A percentile compares a stretch with the other conserved stretches of the same genome.
These are phyloP conservation scores for Cyclophora punctaria DNA, from an alignment of 2,888 invertebrate species.

Conservation along the genomic window DNA sequence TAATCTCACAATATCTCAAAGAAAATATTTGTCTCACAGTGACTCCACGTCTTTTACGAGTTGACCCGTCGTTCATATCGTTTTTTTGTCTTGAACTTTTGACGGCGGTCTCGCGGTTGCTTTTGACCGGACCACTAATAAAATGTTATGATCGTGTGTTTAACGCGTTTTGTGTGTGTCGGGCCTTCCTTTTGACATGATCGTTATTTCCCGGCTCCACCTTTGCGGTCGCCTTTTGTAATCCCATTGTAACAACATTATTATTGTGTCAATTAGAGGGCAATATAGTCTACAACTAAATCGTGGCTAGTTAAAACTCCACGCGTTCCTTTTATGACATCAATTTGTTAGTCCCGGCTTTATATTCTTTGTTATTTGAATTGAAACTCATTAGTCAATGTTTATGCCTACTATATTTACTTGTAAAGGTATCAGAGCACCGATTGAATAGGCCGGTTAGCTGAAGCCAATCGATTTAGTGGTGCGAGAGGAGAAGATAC, in stretches of 20 bases:
- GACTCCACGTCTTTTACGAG: constrained; percentile 68
- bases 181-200: constrained; percentile 72
- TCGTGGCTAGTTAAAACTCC: constrained; percentile 50
- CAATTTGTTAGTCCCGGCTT: constrained; percentile 10
- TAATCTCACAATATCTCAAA: constrained; percentile 32
- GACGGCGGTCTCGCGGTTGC: constrained; percentile 69
- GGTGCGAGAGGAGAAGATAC: constrained; percentile 26
- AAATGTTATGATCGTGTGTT: constrained; percentile 75
- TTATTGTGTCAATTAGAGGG: constrained; percentile 68
- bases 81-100: constrained; percentile 70
- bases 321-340: constrained; percentile 15
- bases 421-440: not conserved
- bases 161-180: constrained; percentile 71
- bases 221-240: constrained; percentile 69
- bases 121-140: constrained; percentile 73
- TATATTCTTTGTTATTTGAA: not conserved
- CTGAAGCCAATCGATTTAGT: constrained; percentile 16
- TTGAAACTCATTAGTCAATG: not conserved
- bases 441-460: constrained; percentile 1
- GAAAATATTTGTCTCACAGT: constrained; percentile 54
- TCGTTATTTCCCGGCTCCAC: constrained; percentile 66
- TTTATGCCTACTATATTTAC: no score
- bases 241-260: constrained; percentile 63
- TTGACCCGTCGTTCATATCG: constrained; percentile 53
- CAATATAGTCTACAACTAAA: constrained; percentile 58